Evolutionary conservation across 2,797 vertebrate species (phyloP), one percentile per base, ranked within the genome.

Genomic region (Mormyrops boulengeri): DNA sequence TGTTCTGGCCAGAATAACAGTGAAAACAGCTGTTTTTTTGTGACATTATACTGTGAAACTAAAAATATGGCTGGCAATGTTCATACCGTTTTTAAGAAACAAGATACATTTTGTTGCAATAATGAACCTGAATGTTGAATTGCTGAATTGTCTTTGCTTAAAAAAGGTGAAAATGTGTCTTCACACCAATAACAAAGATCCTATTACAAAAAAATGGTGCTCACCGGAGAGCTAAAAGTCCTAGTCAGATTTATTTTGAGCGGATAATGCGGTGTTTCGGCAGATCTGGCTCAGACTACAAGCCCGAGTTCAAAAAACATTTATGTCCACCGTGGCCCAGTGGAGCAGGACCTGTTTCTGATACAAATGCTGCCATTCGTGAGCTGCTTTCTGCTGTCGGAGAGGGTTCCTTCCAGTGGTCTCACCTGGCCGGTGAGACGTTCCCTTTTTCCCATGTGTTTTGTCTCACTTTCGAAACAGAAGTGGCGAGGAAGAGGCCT

Each of bases 151-250:
- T 73, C 66, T 73, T 73, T 80, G 73, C 38, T 47, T n/a, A 41
- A 47, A 80, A 80, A 80, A 47, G 73, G 73, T 80, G 73, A 80
- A 80, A 80, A 80, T 44, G 41, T 80, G 73, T 47, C 73, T 80
- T 80, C 73, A 80, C 73, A 80, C 73, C 73, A 80, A 8, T 80
- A 80, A 47, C 73, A 47, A 80, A 80, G 73, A 73, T 73, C 66
- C 30, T 73, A 38, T 73, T 73, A 73, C 12, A 47, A 41, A 80
- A 80, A 80, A 19, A 30, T 47, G 73, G 38, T 80, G 73, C 19
- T 80, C 73, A 80, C 41, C n/a, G 38, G 30, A 73, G 66, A 38
- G 66, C 4, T 73, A 38, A 73, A 38, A 38, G 66, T 73, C 30
- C 66, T 17, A 38, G 30, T 73, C 66, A 73, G 66, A 73, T 73